Conservation (phyloP, 2,113 vertebrate genomes). For the Sphaerodactylus townsendi region DNA sequence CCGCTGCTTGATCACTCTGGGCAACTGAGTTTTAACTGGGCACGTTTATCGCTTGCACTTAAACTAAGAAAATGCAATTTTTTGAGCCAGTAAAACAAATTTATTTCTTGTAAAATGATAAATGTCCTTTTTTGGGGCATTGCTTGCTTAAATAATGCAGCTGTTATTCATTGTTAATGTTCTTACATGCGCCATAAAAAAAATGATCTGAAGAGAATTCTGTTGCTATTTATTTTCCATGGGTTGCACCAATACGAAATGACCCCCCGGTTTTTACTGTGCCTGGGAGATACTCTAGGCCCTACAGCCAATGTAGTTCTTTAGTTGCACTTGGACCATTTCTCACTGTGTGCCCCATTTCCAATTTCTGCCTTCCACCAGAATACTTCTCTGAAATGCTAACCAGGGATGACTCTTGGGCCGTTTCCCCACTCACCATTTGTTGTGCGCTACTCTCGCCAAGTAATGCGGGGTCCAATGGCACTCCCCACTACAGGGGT, state of each 20-base stretch:
- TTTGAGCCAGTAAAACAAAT: neutral
- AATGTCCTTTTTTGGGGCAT: neutral
- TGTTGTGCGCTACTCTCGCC: no score
- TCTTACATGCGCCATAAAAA: neutral
- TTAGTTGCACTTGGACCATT: neutral
- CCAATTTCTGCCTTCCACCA: no score
- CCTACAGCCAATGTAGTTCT: neutral
- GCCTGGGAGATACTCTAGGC: neutral
- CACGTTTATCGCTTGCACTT: neutral
- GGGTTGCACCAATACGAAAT: neutral
- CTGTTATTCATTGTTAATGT: neutral
- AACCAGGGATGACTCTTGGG: no score
- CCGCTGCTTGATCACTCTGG: neutral
- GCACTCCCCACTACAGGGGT: no score
- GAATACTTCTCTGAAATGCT: no score
- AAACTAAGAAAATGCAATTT: neutral
- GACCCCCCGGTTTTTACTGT: neutral
- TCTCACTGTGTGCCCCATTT: neutral
- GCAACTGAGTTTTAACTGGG: neutral
- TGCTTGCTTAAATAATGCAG: slow-evolving; percentile 5
- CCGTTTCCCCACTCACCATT: no score
- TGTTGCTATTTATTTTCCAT: neutral
- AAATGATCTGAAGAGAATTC: neutral
- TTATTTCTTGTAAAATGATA: neutral
- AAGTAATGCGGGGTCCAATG: no score